Percentiles rank a stretch among this genome's conserved stretches.
These are phyloP conservation scores for Picus viridis DNA, from an alignment of 2,797 vertebrate species.

Conservation along the genomic window DNA sequence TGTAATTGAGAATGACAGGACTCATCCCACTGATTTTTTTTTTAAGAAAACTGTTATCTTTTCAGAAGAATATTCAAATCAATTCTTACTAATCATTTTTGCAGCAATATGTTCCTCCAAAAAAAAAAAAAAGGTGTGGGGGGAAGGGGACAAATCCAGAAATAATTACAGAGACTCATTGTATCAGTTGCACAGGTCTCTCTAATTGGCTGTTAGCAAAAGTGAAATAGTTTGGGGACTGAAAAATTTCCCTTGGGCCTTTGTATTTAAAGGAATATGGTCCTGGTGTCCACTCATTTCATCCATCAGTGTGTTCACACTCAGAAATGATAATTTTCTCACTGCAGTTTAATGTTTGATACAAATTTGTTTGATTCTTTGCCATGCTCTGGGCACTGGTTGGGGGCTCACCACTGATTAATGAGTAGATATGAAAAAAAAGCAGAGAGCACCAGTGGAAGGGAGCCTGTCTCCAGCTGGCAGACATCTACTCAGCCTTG, in stretches of 20 bases:
- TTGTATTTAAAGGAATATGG: neutral
- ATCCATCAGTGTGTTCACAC: neutral
- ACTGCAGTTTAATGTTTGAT: neutral
- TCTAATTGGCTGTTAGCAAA: neutral
- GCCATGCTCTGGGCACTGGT: neutral
- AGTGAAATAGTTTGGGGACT: neutral
- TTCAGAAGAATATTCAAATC: neutral
- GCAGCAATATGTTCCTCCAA: neutral
- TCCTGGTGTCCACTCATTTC: neutral
- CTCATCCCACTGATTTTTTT: conserved; percentile 21
- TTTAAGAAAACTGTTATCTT: neutral
- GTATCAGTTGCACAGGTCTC: neutral
- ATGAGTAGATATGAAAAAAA: neutral
- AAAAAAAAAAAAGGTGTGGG: neutral
- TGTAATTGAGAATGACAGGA: neutral
- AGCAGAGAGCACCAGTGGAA: neutral
- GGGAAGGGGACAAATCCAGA: neutral
- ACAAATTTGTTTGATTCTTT: neutral
- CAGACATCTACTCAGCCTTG: neutral
- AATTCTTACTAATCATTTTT: neutral
- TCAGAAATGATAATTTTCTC: neutral
- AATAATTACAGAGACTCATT: neutral
- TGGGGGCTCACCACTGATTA: neutral
- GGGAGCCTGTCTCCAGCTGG: conserved; percentile 38
- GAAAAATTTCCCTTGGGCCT: neutral